A percentile compares a stretch with the other conserved stretches of the same genome.
Evolutionary conservation across 2,113 vertebrate genomes (phyloP).

Genomic region (Formicarius rufipectus): DNA sequence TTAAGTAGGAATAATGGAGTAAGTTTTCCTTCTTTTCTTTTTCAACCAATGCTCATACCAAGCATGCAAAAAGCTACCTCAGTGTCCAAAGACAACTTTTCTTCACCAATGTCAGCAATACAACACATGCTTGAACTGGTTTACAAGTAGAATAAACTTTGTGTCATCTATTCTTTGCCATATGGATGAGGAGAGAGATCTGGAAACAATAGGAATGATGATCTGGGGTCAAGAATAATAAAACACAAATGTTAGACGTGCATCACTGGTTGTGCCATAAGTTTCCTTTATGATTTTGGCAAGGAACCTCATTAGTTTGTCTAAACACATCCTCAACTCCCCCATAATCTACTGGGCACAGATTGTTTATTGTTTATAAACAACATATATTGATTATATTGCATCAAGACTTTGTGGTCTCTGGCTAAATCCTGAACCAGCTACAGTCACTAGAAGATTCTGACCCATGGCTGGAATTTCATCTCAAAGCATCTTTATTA

Average conservation of each 20-base stretch:
- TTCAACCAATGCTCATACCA: background rate
- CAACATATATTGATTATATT: too few species aligned
- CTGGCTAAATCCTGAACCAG: background rate
- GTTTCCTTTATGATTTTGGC: background rate
- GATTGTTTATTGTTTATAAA: too few species aligned
- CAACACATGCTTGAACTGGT: background rate
- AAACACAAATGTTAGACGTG: background rate
- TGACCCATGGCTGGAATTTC: background rate
- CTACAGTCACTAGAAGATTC: background rate
- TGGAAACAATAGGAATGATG: background rate
- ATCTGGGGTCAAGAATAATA: background rate
- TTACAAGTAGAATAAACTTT: background rate
- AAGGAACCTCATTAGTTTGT: background rate
- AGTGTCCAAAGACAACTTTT: background rate
- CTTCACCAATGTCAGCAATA: background rate
- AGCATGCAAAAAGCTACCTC: background rate
- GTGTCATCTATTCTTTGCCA: background rate
- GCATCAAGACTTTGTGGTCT: background rate
- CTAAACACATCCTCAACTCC: background rate
- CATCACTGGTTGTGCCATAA: background rate
- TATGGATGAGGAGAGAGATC: background rate
- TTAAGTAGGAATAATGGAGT: background rate
- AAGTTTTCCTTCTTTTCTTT: background rate
- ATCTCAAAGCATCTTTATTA: background rate
- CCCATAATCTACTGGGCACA: background rate